Evolutionary conservation across 2,113 vertebrate genomes (phyloP).

Genomic region (Solea solea): DNA sequence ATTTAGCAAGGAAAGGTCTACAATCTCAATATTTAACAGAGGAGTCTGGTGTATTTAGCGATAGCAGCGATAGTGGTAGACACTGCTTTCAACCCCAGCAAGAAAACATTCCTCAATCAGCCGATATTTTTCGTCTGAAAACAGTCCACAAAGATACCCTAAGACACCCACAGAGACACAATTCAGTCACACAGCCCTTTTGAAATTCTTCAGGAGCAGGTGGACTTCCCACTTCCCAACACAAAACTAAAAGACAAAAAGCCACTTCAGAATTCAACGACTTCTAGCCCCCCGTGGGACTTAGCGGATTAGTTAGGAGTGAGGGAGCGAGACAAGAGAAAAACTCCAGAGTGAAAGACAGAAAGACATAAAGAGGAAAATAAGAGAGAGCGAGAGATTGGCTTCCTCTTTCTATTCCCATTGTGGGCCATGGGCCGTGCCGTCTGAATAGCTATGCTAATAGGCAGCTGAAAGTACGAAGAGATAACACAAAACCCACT

Average conservation of each 20-base stretch:
- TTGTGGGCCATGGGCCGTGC: conserved; percentile 74
- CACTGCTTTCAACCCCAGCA: too few species aligned
- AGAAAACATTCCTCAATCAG: too few species aligned
- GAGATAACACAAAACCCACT: conserved; percentile 83
- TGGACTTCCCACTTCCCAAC: conserved; percentile 71
- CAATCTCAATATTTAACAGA: too few species aligned
- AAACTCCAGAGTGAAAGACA: conserved; percentile 67
- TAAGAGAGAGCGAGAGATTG: conserved; percentile 67
- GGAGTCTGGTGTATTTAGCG: too few species aligned
- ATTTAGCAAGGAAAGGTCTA: too few species aligned
- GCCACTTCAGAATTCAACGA: conserved; percentile 74
- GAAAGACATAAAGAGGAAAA: conserved; percentile 62
- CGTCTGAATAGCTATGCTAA: conserved; percentile 85
- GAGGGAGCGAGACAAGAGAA: conserved; percentile 65
- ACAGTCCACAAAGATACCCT: neutral
- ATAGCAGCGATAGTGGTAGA: too few species aligned
- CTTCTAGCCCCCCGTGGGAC: conserved; percentile 67
- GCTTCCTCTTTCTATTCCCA: conserved; percentile 74
- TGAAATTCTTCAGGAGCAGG: conserved; percentile 72
- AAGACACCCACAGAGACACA: neutral
- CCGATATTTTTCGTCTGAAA: neutral
- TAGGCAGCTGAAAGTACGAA: conserved; percentile 78
- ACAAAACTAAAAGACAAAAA: conserved; percentile 76
- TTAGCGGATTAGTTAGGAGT: conserved; percentile 76
- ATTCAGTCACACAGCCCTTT: conserved; percentile 40